Evolutionary conservation across 2,113 vertebrate species (phyloP).

Genomic region (Myxocyprinus asiaticus): DNA sequence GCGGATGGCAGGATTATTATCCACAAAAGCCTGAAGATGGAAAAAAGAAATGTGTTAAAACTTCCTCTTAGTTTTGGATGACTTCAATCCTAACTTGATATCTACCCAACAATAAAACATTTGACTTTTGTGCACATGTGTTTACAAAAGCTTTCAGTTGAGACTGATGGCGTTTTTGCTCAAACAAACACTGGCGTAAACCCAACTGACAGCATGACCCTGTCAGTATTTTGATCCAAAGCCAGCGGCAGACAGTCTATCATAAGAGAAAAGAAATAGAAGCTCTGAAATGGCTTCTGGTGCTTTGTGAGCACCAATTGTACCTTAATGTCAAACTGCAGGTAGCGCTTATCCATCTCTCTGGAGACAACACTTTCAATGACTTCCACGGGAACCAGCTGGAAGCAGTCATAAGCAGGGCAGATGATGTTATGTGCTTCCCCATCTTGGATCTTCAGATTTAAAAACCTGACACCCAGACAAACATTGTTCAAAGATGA

Average conservation of each 20-base stretch:
- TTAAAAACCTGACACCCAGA: constrained; percentile 85
- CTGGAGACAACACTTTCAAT: constrained; percentile 98
- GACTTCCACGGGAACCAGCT: constrained; percentile 96
- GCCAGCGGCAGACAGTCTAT: constrained; percentile 8
- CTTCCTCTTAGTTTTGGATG: not conserved
- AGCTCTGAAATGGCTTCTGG: constrained; percentile 11
- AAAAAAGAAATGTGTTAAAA: not conserved
- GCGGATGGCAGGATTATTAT: constrained; percentile 96
- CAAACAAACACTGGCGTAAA: not conserved
- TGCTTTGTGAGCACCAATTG: not conserved
- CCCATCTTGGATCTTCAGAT: constrained; percentile 98
- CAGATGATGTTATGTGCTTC: constrained; percentile 99
- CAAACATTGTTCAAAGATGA: not conserved
- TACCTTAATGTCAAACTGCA: constrained; percentile 99
- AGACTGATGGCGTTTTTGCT: not conserved
- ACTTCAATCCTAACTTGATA: not conserved
- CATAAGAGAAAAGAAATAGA: constrained; percentile 11
- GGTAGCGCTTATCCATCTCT: constrained; percentile 97
- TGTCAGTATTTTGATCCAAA: constrained; percentile 21
- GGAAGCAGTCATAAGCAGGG: constrained; percentile 96
- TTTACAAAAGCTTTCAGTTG: not conserved
- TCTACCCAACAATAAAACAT: constrained; percentile 1
- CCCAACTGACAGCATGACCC: not conserved
- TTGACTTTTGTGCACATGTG: not conserved
- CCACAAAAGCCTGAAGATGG: constrained; percentile 89